Percentiles rank a stretch among this genome's conserved stretches.
Evolutionary conservation across 35 echinoderm and acorn worm genomes (phyloP).

Genomic region (Apostichopus californicus): DNA sequence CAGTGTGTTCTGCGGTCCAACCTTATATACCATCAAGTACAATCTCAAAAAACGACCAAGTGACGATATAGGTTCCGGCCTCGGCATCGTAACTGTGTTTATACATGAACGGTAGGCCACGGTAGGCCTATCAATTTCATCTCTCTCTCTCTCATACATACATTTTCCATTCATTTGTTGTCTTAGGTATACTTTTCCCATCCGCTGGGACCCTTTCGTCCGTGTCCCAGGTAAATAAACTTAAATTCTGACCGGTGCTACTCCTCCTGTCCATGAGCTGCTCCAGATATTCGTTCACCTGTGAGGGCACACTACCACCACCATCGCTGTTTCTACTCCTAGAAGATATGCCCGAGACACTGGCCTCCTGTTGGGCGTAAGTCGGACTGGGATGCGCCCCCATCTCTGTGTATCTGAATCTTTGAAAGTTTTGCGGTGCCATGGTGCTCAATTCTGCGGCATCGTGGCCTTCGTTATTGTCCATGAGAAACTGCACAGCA

Average conservation of each 20-base stretch:
- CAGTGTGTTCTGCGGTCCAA: too few species aligned
- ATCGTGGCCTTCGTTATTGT: slow-evolving; percentile 57
- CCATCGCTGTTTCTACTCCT: slow-evolving; percentile 29
- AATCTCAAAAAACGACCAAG: too few species aligned
- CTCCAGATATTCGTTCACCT: slow-evolving; percentile 80
- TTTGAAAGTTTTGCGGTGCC: slow-evolving; percentile 48
- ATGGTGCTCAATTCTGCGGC: slow-evolving; percentile 63
- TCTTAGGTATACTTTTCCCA: not conserved
- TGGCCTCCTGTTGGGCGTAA: not conserved
- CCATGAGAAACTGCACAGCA: slow-evolving; percentile 83
- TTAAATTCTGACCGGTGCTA: slow-evolving; percentile 27
- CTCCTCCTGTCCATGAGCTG: slow-evolving; percentile 76
- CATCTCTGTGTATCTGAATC: slow-evolving; percentile 31
- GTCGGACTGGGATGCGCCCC: not conserved
- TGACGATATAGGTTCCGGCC: too few species aligned
- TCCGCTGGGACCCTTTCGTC: not conserved
- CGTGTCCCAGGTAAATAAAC: slow-evolving; percentile 42
- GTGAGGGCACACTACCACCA: slow-evolving; percentile 35
- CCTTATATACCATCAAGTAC: too few species aligned
- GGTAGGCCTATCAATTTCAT: too few species aligned
- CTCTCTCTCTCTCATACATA: slow-evolving; percentile 23
- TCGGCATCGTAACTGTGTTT: too few species aligned
- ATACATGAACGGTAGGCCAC: too few species aligned
- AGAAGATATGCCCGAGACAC: not conserved
- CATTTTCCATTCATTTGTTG: slow-evolving; percentile 30